Conservation (phyloP, 2,113 vertebrate genomes). For the Amazona guildingii region DNA sequence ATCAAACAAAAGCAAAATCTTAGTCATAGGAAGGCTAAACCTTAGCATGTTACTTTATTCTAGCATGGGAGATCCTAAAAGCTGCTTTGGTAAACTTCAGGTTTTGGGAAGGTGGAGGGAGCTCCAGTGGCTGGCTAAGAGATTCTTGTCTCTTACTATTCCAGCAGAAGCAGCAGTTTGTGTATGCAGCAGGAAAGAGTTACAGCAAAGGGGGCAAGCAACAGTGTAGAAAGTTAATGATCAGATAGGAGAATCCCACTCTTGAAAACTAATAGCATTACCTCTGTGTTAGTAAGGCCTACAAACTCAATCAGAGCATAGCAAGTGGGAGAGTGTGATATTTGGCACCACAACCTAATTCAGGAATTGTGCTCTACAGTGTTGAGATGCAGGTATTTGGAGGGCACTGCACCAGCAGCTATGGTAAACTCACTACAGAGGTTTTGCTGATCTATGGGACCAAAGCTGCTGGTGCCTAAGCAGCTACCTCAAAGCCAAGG, state of each 20-base stretch:
- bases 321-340: not conserved
- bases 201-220: not conserved
- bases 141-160: not conserved
- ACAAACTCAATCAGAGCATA: constrained; percentile 26
- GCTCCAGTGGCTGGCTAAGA: not conserved
- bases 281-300: not conserved
- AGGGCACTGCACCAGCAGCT: not conserved
- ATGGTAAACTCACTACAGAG: not conserved
- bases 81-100: not conserved
- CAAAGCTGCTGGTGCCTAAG: not conserved
- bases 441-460: not conserved
- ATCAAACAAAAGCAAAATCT: not conserved
- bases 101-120: not conserved
- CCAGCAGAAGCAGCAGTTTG: not conserved
- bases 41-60: not conserved
- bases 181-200: not conserved
- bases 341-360: not conserved
- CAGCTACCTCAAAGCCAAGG: not conserved
- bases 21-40: not conserved
- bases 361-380: not conserved
- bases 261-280: not conserved
- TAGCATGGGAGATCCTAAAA: not conserved
- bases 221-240: constrained; percentile 25
- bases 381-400: not conserved
- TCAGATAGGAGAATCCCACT: not conserved